Base-by-base conservation (phyloP, 1,140 invertebrate species). In the Frieseomelitta varia region DNA sequence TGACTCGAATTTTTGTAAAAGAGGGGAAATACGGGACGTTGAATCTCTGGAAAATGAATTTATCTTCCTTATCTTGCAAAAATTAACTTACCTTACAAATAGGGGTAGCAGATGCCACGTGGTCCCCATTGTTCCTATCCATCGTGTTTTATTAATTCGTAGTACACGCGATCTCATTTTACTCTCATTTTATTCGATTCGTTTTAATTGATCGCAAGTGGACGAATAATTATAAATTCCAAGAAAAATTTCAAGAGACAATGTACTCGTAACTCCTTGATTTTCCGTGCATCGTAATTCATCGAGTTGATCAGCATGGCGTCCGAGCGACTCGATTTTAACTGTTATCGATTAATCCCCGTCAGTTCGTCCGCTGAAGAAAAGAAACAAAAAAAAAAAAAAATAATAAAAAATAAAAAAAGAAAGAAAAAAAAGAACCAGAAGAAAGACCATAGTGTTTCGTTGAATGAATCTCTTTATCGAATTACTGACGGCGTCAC, bases 251-350 rank as follows among this genome's bases (percentile, higher is more conserved):
- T n/a, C 0, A n/a, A 61, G 24, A n/a, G 15, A n/a, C 12, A 4
- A 4, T 14, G n/a, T n/a, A 61, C n/a, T n/a, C 0, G 24, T n/a
- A 4, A n/a, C 4, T 24, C 2, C 21, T 61, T 24, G 0, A n/a
- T 58, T 12, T 24, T 61, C 21, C 58, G 24, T 61, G 3, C 3
- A n/a, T n/a, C 12, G 1, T 61, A n/a, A 4, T 61, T 61, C 24
- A 61, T 4, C 2, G 2, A 61, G 12, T 24, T 61, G 11, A 0
- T 61, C 58, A 8, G 8, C 39, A 24, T 61, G 24, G 58, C 58
- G n/a, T 61, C 58, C 24, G 58, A 1, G 58, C 24, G 24, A n/a
- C 11, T n/a, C 24, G 8, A 12, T 61, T 61, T 61, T 14, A n/a
- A 61, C 24, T n/a, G 14, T 14, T 4, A 12, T 61, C 24, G 58